Evolutionary conservation across 2,888 invertebrate genomes (phyloP).

Genomic region (Drosophila prolongata): DNA sequence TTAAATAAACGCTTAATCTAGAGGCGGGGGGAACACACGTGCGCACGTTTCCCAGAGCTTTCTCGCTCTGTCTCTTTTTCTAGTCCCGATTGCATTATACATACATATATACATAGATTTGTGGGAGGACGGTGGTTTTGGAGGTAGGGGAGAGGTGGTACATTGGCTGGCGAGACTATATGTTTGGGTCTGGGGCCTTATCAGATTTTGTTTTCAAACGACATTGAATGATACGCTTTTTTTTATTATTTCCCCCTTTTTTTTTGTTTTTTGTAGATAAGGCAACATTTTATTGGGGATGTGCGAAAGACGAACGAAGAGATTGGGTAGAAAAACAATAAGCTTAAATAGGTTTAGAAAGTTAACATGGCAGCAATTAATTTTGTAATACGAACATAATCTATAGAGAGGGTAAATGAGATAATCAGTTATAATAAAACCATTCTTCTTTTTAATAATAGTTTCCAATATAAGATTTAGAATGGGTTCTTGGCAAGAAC

Average conservation of each 20-base stretch:
- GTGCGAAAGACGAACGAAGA: background rate
- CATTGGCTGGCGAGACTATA: conserved; percentile 27
- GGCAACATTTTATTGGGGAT: conserved; percentile 25
- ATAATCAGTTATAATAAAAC: conserved; percentile 5
- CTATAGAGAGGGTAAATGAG: background rate
- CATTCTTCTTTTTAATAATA: background rate
- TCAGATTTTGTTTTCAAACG: conserved; percentile 68
- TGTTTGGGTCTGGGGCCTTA: conserved; percentile 51
- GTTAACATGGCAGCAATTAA: conserved; percentile 27
- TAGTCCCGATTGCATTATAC: conserved; percentile 29
- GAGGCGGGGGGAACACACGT: conserved; percentile 46
- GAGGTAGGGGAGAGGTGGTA: background rate
- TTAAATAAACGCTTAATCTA: conserved; percentile 31
- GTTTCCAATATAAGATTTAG: too few relatives aligned
- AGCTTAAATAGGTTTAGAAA: conserved; percentile 30
- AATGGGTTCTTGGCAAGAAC: too few relatives aligned
- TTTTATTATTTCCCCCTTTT: conserved; percentile 23
- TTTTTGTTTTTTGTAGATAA: conserved; percentile 18
- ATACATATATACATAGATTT: background rate
- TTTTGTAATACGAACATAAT: conserved; percentile 21
- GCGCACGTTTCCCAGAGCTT: conserved; percentile 64
- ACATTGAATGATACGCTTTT: conserved; percentile 59
- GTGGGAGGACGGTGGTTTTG: background rate
- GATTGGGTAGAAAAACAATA: conserved; percentile 9
- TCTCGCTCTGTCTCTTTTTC: conserved; percentile 29